phyloP scores from a whole-genome alignment of 2,113 vertebrate genomes.

The Sminthopsis crassicaudata region DNA sequence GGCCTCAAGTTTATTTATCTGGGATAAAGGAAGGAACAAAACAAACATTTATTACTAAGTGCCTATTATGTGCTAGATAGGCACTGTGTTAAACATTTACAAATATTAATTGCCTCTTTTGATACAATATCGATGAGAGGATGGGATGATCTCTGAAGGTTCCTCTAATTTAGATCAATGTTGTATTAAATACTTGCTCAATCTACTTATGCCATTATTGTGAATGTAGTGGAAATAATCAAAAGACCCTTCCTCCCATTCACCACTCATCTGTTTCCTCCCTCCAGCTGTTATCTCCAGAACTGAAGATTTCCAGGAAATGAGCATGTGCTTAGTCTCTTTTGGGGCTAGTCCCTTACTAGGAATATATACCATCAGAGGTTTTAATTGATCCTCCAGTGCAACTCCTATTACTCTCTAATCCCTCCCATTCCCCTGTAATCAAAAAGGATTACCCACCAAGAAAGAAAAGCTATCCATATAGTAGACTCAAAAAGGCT shows the following conservation, averaged over 20 bases:
- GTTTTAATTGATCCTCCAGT: background rate
- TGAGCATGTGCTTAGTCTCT: background rate
- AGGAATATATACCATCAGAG: background rate
- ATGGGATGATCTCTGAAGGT: background rate
- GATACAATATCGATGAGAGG: background rate
- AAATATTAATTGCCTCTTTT: background rate
- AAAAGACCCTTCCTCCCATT: background rate
- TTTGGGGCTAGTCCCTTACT: background rate
- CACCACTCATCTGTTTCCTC: too few species aligned
- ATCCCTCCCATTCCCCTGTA: too few species aligned
- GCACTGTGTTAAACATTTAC: background rate
- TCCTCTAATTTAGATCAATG: background rate
- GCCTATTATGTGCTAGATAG: background rate
- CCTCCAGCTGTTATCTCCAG: background rate
- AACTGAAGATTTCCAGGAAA: background rate
- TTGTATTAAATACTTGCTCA: background rate
- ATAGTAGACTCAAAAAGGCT: background rate
- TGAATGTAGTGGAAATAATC: background rate
- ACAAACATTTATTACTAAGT: background rate
- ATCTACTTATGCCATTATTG: background rate
- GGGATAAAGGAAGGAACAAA: background rate
- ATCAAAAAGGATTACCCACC: background rate
- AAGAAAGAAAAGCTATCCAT: background rate
- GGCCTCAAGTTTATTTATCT: background rate
- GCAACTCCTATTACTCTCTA: background rate